Evolutionary conservation across 2,888 invertebrate species (phyloP), one percentile per base, ranked within the genome.

Genomic region (Spilosoma lubricipeda): DNA sequence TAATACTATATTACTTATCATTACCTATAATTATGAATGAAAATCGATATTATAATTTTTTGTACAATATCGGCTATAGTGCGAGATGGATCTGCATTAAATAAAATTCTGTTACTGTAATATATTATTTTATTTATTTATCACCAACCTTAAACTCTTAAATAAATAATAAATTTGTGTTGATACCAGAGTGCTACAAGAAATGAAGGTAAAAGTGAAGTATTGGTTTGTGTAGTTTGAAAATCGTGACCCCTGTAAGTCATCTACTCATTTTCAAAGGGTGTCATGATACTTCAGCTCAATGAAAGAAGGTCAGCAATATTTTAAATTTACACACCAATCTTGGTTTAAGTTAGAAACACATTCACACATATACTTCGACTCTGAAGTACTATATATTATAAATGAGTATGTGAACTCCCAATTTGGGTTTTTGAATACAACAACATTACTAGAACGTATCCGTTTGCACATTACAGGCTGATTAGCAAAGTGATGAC

Each of bases 101-200:
- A 95, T 95, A 95, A 95, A 95, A 95, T 94, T 95, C 95, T 95
- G 95, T 95, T 95, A 95, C 95, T 93, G 93, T 94, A 95, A 83
- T 71, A 36, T 74, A 80, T 85, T 84, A 80, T 91, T 90, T 90
- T 91, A 88, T 91, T 90, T 88, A 64, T 39, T 48, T 15, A 71
- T 20, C 64, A 56, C 39, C 30, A 65, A 23, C 33, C 1, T 65
- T 33, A 33, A 65, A 20, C 18, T 9, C 18, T 36, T 3, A 18
- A 33, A 65, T 39, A 11, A 66, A 39, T n/a, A 3, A 2, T n/a
- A n/a, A n/a, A 39, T 4, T n/a, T n/a, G 9, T 8, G 3, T 23
- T 27, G 13, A 11, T 11, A 8, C n/a, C 3, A 27, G n/a, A 27
- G 27, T 11, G 13, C n/a, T 56, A 56, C 13, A 59, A 27, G 0